These are phyloP conservation scores for Helicoverpa armigera DNA, from an alignment of 1,140 invertebrate genomes.

Conservation along the genomic window DNA sequence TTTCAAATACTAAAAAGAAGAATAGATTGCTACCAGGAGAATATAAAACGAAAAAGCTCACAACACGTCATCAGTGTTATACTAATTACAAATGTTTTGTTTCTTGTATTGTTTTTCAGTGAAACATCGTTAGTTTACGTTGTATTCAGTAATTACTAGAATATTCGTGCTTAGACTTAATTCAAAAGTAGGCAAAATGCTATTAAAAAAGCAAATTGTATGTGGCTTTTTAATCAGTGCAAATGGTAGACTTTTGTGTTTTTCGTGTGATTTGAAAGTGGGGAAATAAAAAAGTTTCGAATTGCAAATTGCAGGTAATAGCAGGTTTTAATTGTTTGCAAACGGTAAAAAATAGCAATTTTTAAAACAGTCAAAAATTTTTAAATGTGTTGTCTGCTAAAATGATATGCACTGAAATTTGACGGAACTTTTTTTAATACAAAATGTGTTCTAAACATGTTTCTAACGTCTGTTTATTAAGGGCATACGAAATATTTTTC, in stretches of 20 bases:
- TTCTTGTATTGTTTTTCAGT: background rate
- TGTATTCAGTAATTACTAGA: slow-evolving; percentile 6
- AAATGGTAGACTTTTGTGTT: background rate
- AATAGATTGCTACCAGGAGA: background rate
- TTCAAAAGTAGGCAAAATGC: background rate
- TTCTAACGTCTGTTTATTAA: too few species aligned
- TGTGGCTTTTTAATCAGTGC: background rate
- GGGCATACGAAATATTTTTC: too few species aligned
- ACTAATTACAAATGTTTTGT: slow-evolving; percentile 17
- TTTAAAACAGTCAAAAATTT: too few species aligned
- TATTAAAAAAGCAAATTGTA: background rate
- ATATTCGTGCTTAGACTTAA: slow-evolving; percentile 8
- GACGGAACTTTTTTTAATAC: too few species aligned
- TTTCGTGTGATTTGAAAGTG: background rate
- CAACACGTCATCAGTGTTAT: background rate
- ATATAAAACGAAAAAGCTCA: background rate
- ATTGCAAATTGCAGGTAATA: too few species aligned
- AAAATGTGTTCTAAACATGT: too few species aligned
- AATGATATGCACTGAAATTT: too few species aligned
- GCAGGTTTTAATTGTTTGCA: too few species aligned
- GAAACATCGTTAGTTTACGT: background rate
- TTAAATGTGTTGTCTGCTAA: too few species aligned
- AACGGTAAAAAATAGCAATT: too few species aligned
- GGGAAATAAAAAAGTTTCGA: too few species aligned
- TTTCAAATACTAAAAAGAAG: background rate